Evolutionary conservation across 2,113 vertebrate genomes (phyloP), one percentile per base, ranked within the genome.

Genomic region (Petaurus breviceps): DNA sequence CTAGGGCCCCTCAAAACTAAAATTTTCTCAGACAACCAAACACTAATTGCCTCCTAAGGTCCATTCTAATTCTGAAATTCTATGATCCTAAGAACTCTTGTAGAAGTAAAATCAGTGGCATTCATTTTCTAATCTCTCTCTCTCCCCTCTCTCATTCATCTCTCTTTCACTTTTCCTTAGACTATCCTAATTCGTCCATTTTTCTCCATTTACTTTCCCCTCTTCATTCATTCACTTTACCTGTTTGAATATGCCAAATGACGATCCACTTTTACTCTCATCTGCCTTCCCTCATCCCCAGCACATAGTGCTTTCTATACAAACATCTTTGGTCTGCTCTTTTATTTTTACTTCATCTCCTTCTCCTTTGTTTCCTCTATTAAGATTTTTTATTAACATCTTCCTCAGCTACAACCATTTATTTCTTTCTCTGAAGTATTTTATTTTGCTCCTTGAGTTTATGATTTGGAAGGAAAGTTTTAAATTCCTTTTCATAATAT

Each of bases 371-470:
- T 54, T 93, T 94, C 51, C 5, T 57, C 3, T 31, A 43, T 2
- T 91, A 61, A 90, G 90, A 93, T 0, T 22, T 77, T 54, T n/a
- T 68, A 26, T 53, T 55, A 77, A 89, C 54, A 53, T 95, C 95
- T 93, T 3, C 3, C 8, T 94, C 25, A 49, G 23, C 25, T 19
- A 89, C 11, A 90, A 11, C 25, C 16, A 2, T 11, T 22, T 9
- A 37, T n/a, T 53, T 16, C 92, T 92, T 77, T 93, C 54, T 94
- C 55, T 11, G 90, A 46, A 94, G 24, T 89, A 95, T 90, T 92
- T 47, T 92, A 8, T 53, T 84, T 92, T 92, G 31, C 3, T 53
- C 37, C 91, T 55, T 84, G 84, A 89, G 54, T 51, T 91, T 22
- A 16, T 5, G 7, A 5, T 8, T 43, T 84, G 68, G 37, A 77